These are phyloP conservation scores for Euglossa dilemma DNA, from an alignment of 1,140 invertebrate genomes.

Conservation along the genomic window DNA sequence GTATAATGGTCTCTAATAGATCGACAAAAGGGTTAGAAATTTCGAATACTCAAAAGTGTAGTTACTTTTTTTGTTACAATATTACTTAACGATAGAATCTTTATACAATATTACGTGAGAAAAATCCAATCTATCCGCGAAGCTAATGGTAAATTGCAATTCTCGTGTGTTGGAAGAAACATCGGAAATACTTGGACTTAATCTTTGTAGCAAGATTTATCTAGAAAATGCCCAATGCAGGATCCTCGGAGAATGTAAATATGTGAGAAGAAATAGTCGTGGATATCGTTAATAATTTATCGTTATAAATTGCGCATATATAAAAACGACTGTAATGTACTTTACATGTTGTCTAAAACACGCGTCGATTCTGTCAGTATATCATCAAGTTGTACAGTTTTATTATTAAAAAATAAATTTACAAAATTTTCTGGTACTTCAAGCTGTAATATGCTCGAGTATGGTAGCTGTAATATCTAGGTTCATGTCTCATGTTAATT, in stretches of 20 bases:
- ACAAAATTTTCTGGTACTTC: conserved; percentile 80
- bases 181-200: neutral
- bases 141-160: neutral
- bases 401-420: conserved; percentile 41
- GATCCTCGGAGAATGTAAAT: neutral
- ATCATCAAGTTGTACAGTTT: neutral
- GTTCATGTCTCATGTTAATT: conserved; percentile 72
- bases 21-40: neutral
- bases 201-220: too few species aligned
- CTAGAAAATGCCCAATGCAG: too few species aligned
- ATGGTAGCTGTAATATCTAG: conserved; percentile 80
- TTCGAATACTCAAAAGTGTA: neutral
- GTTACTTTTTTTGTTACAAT: neutral
- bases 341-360: conserved; percentile 1
- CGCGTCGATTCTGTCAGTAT: neutral
- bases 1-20: neutral
- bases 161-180: neutral
- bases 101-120: neutral
- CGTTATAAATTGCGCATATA: neutral
- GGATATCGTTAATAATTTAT: neutral
- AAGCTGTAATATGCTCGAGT: conserved; percentile 81
- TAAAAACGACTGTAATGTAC: neutral
- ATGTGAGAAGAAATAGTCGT: neutral
- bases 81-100: neutral
- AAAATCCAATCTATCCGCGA: neutral